These are phyloP conservation scores for Colletes collaris DNA, from an alignment of 2,888 invertebrate species.

Conservation along the genomic window DNA sequence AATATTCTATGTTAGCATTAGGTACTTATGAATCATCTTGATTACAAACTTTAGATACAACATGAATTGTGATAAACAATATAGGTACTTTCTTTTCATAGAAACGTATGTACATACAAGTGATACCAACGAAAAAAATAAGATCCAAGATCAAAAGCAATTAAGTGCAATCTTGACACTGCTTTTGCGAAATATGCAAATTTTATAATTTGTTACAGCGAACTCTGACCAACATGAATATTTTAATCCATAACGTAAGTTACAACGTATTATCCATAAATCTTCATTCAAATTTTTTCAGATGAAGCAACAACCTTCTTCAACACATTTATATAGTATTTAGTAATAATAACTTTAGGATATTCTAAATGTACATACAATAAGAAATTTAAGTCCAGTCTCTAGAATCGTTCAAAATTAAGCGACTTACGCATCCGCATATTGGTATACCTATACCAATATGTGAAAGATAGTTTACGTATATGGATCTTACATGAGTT, in stretches of 20 bases:
- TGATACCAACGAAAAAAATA: slow-evolving; percentile 13
- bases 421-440: background rate
- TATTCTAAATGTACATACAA: slow-evolving; percentile 32
- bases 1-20: slow-evolving; percentile 14
- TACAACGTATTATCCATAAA: slow-evolving; percentile 12
- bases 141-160: slow-evolving; percentile 15
- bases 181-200: slow-evolving; percentile 18
- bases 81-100: slow-evolving; percentile 18
- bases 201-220: slow-evolving; percentile 21
- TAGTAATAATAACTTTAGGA: slow-evolving; percentile 23
- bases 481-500: slow-evolving; percentile 28
- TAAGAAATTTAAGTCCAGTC: slow-evolving; percentile 48
- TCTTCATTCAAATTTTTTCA: slow-evolving; percentile 14
- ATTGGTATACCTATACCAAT: slow-evolving; percentile 26
- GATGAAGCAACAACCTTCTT: slow-evolving; percentile 23
- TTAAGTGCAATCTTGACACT: slow-evolving; percentile 1
- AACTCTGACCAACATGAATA: slow-evolving; percentile 40
- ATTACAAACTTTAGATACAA: slow-evolving; percentile 37
- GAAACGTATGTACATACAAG: slow-evolving; percentile 34
- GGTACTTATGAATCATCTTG: slow-evolving; percentile 29
- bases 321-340: slow-evolving; percentile 35
- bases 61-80: slow-evolving; percentile 18
- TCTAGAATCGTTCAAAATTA: slow-evolving; percentile 31
- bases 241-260: slow-evolving; percentile 37
- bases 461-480: slow-evolving; percentile 27